Conservation (phyloP, 2,797 vertebrate species). For the Knipowitschia caucasica region DNA sequence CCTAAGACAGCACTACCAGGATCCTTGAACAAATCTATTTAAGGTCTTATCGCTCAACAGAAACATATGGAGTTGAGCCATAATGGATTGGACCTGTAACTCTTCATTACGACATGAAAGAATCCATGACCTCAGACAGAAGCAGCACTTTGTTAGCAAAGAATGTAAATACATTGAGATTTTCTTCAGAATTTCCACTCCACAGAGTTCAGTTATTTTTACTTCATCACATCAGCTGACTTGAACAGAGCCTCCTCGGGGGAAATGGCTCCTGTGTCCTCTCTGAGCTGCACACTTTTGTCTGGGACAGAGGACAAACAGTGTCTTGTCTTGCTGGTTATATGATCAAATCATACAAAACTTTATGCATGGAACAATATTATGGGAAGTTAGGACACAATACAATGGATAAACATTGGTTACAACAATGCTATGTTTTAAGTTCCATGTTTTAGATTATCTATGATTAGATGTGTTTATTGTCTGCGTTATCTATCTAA, state of each 20-base stretch:
- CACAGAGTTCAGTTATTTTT: conserved; percentile 31
- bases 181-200: conserved; percentile 10
- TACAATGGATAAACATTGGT: no score
- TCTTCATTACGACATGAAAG: not conserved
- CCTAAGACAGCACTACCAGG: not conserved
- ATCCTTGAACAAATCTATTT: not conserved
- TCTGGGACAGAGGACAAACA: not conserved
- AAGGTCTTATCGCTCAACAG: not conserved
- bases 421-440: no score
- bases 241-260: conserved; percentile 16
- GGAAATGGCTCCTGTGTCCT: not conserved
- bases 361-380: no score
- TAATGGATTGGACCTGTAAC: not conserved
- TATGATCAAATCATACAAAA: not conserved
- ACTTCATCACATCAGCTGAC: conserved; percentile 19
- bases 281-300: not conserved
- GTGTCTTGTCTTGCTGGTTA: no score
- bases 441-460: no score
- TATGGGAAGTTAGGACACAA: no score
- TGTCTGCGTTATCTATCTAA: no score
- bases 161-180: not conserved
- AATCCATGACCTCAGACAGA: not conserved
- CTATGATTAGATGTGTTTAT: no score
- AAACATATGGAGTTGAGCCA: not conserved
- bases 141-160: not conserved